Evolutionary conservation across 2,888 invertebrate genomes (phyloP).

Genomic region (Phengaris alcon): DNA sequence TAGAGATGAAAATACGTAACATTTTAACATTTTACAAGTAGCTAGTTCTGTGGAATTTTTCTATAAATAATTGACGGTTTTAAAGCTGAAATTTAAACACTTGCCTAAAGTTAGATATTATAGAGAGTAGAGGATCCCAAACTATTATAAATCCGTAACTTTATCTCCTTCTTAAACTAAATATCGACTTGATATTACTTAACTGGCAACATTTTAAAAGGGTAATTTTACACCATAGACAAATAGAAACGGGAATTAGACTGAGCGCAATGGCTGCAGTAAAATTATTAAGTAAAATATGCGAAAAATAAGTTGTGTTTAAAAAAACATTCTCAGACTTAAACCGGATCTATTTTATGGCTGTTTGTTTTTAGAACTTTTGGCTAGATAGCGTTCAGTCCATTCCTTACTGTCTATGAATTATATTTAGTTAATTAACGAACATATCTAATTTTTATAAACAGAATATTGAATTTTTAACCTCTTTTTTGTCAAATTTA

Average conservation of each 20-base stretch:
- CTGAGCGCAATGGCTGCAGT: background rate
- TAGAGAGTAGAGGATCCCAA: conserved; percentile 69
- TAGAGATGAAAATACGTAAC: conserved; percentile 63
- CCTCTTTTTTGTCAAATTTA: conserved; percentile 52
- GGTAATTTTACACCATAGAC: conserved; percentile 16
- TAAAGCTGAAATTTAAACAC: conserved; percentile 47
- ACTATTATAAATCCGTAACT: conserved; percentile 59
- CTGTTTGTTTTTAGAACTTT: background rate
- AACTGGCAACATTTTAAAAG: conserved; percentile 24
- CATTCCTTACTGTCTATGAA: background rate
- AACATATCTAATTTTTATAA: conserved; percentile 71
- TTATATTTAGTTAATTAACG: conserved; percentile 22
- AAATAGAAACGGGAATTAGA: background rate
- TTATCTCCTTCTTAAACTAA: conserved; percentile 44
- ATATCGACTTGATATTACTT: conserved; percentile 10
- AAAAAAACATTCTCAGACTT: no score
- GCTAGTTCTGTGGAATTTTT: conserved; percentile 62
- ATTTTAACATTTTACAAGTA: conserved; percentile 69
- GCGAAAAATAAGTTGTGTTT: no score
- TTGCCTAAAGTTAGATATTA: conserved; percentile 41
- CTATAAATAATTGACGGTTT: conserved; percentile 49
- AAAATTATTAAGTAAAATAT: background rate
- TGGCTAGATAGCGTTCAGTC: conserved; percentile 4
- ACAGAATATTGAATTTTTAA: conserved; percentile 48
- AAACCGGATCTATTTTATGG: background rate